Base-by-base conservation (phyloP, 2,888 invertebrate genomes). In the Pogonocherus hispidulus region DNA sequence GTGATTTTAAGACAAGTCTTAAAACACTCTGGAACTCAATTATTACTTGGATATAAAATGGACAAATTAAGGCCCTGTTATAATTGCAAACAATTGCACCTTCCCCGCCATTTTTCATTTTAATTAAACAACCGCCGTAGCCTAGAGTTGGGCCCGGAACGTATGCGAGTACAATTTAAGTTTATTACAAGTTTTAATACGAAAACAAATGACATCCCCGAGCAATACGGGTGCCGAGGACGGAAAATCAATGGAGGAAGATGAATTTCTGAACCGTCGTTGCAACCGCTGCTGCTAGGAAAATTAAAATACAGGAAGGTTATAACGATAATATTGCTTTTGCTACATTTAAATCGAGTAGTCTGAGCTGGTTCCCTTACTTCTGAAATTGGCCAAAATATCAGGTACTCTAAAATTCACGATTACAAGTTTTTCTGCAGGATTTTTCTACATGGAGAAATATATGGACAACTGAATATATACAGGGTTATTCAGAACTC, bases 201-300 rank as follows among this genome's bases (percentile, higher is more conserved):
- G 75, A 74, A 73, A 74, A 76, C 72, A 76, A 76, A 76, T 75
- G 76, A 76, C 75, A 76, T 73, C 76, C 71, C 54, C 63, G 66
- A 75, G 73, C 72, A 74, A 72, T 74, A 69, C 67, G 64, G 66
- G 74, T 75, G 76, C 51, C 49, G 6, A 37, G 64, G 76, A 76
- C 76, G 71, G 71, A 64, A 76, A 76, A 76, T 76, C 76, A 67
- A 76, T 76, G 75, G 52, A 60, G 65, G 64, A 62, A 64, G 66
- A 73, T 68, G 74, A 67, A 74, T 73, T 70, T 72, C 65, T 51
- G 27, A 41, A 51, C 37, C 19, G 35, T 27, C 23, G 20, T 20
- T 37, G 23, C n/a, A 47, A 22, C 37, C 14, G 35, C 35, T 27
- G 32, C 52, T 32, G 27, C 32, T 49, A 11, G 55, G 52, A 55